phyloP scores from a whole-genome alignment of 2,797 vertebrate genomes.

The Mus caroli region DNA sequence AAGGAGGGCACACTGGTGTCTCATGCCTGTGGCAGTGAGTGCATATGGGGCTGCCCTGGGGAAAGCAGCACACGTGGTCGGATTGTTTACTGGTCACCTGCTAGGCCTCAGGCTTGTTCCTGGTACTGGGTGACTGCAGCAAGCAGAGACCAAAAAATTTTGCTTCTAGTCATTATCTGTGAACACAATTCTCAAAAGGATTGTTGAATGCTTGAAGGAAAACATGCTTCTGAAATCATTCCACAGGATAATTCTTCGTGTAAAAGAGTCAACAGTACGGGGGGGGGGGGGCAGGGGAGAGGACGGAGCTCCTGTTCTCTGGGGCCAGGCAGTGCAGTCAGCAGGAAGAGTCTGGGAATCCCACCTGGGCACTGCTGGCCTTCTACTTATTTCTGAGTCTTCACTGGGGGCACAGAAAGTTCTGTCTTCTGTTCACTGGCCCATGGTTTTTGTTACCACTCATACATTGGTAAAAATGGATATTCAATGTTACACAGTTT shows the following conservation, averaged over 20 bases:
- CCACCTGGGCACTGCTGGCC: too few relatives aligned
- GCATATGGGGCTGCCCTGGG: too few relatives aligned
- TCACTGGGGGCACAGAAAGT: not conserved
- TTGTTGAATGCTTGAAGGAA: slow-evolving; percentile 34
- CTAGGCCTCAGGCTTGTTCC: not conserved
- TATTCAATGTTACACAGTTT: not conserved
- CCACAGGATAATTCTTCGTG: not conserved
- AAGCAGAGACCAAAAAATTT: not conserved
- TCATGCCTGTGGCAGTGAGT: too few relatives aligned
- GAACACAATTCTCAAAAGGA: not conserved
- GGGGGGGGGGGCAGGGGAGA: not conserved
- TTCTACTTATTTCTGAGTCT: not conserved
- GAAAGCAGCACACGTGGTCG: not conserved
- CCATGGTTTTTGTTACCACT: not conserved
- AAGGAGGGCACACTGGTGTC: not conserved
- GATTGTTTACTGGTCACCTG: not conserved
- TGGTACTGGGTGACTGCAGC: not conserved
- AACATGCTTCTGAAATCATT: slow-evolving; percentile 38
- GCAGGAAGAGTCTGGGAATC: not conserved
- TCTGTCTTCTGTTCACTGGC: not conserved
- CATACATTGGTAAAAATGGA: not conserved
- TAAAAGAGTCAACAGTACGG: not conserved
- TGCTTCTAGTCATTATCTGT: not conserved
- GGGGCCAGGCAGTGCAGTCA: not conserved
- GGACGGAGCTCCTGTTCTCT: not conserved